Conservation (phyloP, 2,113 vertebrate species). For the Amphiprion percula region DNA sequence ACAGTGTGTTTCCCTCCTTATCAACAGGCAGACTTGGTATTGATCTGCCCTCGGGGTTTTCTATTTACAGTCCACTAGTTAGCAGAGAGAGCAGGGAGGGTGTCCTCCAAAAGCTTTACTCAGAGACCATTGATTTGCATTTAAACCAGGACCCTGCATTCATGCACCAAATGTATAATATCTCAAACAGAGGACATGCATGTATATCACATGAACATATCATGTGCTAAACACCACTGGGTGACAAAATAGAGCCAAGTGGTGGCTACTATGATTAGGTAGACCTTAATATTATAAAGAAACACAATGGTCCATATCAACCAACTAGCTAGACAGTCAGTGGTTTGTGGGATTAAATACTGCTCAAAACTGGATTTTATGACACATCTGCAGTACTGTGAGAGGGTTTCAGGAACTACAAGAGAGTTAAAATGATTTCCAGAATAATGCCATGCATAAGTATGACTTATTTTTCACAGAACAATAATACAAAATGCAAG, state of each 20-base stretch:
- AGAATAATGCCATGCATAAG: too few species aligned
- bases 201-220: not conserved
- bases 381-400: too few species aligned
- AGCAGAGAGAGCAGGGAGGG: constrained; percentile 36
- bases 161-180: constrained; percentile 18
- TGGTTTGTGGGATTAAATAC: too few species aligned
- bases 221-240: not conserved
- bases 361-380: too few species aligned
- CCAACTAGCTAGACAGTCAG: too few species aligned
- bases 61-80: constrained; percentile 69
- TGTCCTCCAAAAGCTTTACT: constrained; percentile 66
- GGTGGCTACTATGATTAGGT: too few species aligned
- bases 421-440: too few species aligned
- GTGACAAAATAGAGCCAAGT: too few species aligned
- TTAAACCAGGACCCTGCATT: constrained; percentile 45
- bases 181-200: not conserved
- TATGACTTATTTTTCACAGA: too few species aligned
- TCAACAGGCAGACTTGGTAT: constrained; percentile 67
- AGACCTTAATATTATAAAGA: too few species aligned
- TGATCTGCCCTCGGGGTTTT: constrained; percentile 66
- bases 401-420: too few species aligned
- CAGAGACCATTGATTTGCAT: constrained; percentile 62
- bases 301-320: too few species aligned
- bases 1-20: constrained; percentile 41
- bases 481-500: not conserved